phyloP scores from a whole-genome alignment of 2,113 vertebrate species.

The Bolborhynchus lineola region DNA sequence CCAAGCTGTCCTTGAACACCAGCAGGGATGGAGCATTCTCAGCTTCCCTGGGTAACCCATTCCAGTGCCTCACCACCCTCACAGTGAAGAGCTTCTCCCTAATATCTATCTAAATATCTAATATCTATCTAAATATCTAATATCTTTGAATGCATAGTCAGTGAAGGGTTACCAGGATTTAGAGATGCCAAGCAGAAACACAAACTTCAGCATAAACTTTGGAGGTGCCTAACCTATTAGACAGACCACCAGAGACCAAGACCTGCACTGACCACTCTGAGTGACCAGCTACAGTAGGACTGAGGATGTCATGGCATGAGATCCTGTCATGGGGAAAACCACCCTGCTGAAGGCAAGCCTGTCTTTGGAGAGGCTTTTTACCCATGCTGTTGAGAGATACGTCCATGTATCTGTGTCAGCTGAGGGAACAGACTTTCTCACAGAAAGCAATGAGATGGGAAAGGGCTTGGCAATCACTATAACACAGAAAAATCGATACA shows the following conservation, averaged over 20 bases:
- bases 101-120: background rate
- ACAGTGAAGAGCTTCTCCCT: background rate
- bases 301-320: background rate
- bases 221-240: background rate
- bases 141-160: background rate
- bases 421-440: background rate
- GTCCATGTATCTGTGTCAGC: background rate
- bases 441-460: background rate
- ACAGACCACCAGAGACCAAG: background rate
- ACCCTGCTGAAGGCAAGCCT: background rate
- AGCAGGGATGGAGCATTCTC: background rate
- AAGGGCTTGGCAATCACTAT: background rate
- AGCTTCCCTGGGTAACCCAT: background rate
- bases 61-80: background rate
- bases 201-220: background rate
- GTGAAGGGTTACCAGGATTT: background rate
- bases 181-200: background rate
- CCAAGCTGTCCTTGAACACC: background rate
- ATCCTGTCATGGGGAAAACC: background rate
- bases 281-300: background rate
- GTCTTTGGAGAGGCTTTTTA: background rate
- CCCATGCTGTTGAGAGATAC: background rate
- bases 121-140: background rate
- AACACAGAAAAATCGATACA: background rate
- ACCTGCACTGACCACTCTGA: background rate